Evolutionary conservation across 2,888 invertebrate genomes (phyloP).

Genomic region (Habroteleia sp.): DNA sequence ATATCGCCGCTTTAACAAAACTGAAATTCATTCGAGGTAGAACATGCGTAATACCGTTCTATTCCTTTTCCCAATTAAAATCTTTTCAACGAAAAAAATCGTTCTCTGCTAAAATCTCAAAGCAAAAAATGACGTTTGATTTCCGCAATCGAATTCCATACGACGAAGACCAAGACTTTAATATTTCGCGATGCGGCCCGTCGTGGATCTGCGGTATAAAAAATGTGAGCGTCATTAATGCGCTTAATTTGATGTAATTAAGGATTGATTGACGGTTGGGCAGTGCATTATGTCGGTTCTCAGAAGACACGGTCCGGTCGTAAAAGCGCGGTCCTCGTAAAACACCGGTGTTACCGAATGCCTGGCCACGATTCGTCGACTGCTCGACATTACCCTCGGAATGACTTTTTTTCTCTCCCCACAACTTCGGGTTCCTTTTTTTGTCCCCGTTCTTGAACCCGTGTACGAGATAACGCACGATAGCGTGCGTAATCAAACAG

Average conservation of each 20-base stretch:
- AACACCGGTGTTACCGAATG: conserved; percentile 56
- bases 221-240: conserved; percentile 56
- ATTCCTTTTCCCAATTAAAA: not conserved
- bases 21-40: too few relatives aligned
- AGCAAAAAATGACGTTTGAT: too few relatives aligned
- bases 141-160: conserved; percentile 28
- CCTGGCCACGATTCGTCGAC: conserved; percentile 42
- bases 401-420: not conserved
- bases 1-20: too few relatives aligned
- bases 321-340: conserved; percentile 58
- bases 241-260: conserved; percentile 59
- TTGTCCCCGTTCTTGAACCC: conserved; percentile 20
- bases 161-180: conserved; percentile 10
- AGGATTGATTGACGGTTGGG: conserved; percentile 58
- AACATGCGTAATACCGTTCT: too few relatives aligned
- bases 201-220: conserved; percentile 28
- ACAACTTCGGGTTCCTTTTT: conserved; percentile 1
- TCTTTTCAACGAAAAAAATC: not conserved
- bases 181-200: conserved; percentile 23
- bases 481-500: conserved; percentile 40
- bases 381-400: conserved; percentile 40
- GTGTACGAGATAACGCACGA: conserved; percentile 46
- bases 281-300: conserved; percentile 51
- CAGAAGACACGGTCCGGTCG: conserved; percentile 55
- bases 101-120: too few relatives aligned